Conservation (phyloP, 1,140 invertebrate genomes). For the Monochamus saltuarius region DNA sequence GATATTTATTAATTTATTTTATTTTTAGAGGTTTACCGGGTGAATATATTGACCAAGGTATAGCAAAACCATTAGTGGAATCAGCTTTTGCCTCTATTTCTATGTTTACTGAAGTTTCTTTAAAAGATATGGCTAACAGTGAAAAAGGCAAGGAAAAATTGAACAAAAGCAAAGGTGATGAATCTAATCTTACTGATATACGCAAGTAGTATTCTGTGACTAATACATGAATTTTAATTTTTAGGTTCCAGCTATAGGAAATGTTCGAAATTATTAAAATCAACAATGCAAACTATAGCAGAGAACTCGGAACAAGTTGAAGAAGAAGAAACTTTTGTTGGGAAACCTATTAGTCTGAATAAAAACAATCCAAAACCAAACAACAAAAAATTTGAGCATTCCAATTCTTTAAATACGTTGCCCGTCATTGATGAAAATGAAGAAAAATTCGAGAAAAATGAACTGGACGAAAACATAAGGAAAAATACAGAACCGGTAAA, state of each 20-base stretch:
- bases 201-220: neutral
- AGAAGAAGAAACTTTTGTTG: conserved; percentile 17
- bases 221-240: no score
- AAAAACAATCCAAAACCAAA: no score
- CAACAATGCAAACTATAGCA: conserved; percentile 38
- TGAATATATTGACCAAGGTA: conserved; percentile 49
- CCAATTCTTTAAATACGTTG: conserved; percentile 10
- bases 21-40: conserved; percentile 47
- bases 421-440: conserved; percentile 37
- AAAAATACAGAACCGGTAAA: neutral
- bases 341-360: neutral
- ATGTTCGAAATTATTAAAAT: conserved; percentile 24
- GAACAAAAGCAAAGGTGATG: conserved; percentile 14
- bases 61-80: conserved; percentile 35
- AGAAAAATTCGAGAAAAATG: conserved; percentile 19
- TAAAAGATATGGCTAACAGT: conserved; percentile 38
- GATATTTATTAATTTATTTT: conserved; percentile 14
- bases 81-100: conserved; percentile 41
- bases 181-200: neutral
- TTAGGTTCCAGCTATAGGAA: conserved; percentile 10
- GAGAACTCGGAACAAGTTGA: conserved; percentile 26
- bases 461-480: conserved; percentile 1
- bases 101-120: conserved; percentile 41
- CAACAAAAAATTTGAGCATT: no score
- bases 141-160: conserved; percentile 36